Base-by-base conservation (phyloP, 1,140 invertebrate genomes). In the Samia ricini region DNA sequence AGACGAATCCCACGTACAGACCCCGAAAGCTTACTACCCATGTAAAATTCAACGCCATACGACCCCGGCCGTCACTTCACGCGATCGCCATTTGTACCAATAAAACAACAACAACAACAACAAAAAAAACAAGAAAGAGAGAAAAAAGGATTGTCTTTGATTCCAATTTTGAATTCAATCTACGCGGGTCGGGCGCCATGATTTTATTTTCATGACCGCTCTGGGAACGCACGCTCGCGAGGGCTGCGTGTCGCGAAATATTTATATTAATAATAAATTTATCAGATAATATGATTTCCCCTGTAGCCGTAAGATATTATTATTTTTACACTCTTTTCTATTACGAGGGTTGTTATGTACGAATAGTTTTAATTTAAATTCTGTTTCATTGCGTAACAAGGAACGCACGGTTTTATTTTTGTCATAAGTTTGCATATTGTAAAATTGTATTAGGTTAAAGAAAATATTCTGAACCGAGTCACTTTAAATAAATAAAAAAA, bases 121-220 rank as follows among this genome's bases (percentile, higher is more conserved):
- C 78, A 77, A 80, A 82, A 79, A 79, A 64, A 76, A 81, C 85
- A 85, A 75, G 15, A 78, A 79, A 77, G 79, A 83, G 79, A 79
- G 63, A 77, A 81, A 88, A 88, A 85, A 85, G 83, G 79, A 88
- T 87, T 85, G 83, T 82, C 80, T 84, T 78, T 85, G 85, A 87
- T 87, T 83, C 81, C 85, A 88, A 88, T 88, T 88, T 88, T 81
- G 83, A 82, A 86, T 87, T 86, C 85, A 87, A 88, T 88, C 81
- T 80, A 72, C 81, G 77, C 79, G 81, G 82, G 81, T 76, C 77
- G 78, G 69, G 66, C 64, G 75, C 83, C 85, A 88, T 88, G 85
- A 88, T 88, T 88, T 88, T 87, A 88, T 87, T 87, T 87, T 87
- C 85, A 88, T 85, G 77, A 85, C 71, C 73, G 83, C 60, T 76